phyloP scores from a whole-genome alignment of 2,797 vertebrate species.

The Arnoldichthys spilopterus region DNA sequence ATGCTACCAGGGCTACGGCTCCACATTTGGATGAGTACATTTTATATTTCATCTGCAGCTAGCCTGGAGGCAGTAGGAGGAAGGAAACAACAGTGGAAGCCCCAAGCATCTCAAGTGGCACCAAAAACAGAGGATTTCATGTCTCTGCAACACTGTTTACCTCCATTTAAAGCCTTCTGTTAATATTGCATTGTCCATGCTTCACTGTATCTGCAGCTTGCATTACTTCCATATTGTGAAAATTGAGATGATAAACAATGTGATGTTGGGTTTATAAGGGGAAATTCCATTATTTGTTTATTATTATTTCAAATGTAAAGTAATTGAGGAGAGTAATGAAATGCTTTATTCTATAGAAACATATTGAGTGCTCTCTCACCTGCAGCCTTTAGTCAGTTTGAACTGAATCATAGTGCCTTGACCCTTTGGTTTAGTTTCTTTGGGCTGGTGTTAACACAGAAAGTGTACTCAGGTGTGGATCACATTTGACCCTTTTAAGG shows the following conservation, averaged over 20 bases:
- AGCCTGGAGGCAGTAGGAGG: slow-evolving; percentile 19
- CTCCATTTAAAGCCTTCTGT: slow-evolving; percentile 15
- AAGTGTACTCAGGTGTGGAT: no score
- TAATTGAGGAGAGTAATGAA: no score
- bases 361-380: no score
- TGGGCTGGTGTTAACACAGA: no score
- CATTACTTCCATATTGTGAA: background rate
- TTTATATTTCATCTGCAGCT: slow-evolving; percentile 19
- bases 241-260: slow-evolving; percentile 24
- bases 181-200: slow-evolving; percentile 9
- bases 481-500: no score
- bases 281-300: background rate
- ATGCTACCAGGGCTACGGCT: background rate
- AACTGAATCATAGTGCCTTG: no score
- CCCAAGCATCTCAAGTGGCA: background rate
- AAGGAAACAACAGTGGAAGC: background rate
- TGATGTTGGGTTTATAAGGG: slow-evolving; percentile 5
- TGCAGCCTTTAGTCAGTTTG: no score
- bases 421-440: no score
- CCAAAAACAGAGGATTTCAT: background rate
- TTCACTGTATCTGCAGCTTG: background rate
- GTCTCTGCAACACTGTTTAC: slow-evolving; percentile 3
- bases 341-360: no score
- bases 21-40: slow-evolving; percentile 2
- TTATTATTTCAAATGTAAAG: no score